Conservation (phyloP, 2,113 vertebrate species). For the Cepphus grylle region DNA sequence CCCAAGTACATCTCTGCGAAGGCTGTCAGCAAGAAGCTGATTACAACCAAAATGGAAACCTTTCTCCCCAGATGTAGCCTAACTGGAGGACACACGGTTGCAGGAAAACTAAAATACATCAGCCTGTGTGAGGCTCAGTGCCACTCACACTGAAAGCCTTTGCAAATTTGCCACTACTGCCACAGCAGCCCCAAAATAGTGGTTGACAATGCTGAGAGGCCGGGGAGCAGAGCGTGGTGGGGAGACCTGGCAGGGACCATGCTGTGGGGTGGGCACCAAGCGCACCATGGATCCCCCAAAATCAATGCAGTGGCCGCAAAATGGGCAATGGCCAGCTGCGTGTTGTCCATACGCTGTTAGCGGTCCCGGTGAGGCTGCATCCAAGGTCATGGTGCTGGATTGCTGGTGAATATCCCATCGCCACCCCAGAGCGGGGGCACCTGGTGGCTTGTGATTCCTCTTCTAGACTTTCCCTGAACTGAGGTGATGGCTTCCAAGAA, state of each 20-base stretch:
- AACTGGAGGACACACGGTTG: neutral
- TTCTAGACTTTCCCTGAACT: neutral
- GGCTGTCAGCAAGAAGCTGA: neutral
- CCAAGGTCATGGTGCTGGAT: neutral
- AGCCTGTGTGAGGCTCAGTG: neutral
- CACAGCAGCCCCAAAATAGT: neutral
- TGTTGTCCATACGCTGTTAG: accelerated
- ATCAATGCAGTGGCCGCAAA: neutral
- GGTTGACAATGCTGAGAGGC: accelerated
- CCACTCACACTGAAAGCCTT: neutral
- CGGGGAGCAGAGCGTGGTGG: accelerated
- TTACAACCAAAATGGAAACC: neutral
- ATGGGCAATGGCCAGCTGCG: accelerated
- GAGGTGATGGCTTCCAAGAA: neutral
- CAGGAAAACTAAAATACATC: neutral
- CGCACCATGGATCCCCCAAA: accelerated
- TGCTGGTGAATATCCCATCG: accelerated
- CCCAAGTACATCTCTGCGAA: neutral
- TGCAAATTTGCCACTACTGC: neutral
- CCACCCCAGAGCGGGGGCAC: accelerated
- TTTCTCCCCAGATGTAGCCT: neutral
- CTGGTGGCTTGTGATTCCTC: neutral
- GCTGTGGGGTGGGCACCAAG: accelerated
- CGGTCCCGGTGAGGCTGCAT: accelerated
- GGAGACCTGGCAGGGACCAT: accelerated